Conservation (phyloP, 2,797 vertebrate species). For the Diglossa cyanea region DNA sequence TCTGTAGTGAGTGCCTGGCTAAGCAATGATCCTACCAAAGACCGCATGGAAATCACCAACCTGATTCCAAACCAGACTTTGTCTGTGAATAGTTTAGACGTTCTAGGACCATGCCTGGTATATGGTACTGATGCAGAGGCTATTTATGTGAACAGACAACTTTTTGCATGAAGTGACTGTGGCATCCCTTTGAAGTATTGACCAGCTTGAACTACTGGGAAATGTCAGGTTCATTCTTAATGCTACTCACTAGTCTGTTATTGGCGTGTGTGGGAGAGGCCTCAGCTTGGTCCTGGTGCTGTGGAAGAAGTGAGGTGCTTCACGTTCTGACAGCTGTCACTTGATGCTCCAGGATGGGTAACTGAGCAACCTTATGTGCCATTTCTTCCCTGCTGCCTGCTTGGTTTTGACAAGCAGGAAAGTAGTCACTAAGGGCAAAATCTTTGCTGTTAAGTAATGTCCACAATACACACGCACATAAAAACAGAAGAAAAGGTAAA, state of each 20-base stretch:
- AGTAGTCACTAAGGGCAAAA: not conserved
- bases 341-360: not conserved
- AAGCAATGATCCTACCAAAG: constrained; percentile 88
- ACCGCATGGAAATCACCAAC: constrained; percentile 91
- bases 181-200: not conserved
- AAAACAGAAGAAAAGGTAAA: not conserved
- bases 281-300: not conserved
- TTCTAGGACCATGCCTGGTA: constrained; percentile 91
- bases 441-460: not conserved
- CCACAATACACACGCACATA: not conserved
- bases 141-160: constrained; percentile 89
- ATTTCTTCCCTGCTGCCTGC: not conserved
- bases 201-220: not conserved
- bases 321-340: not conserved
- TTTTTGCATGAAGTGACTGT: constrained; percentile 66
- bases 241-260: not conserved
- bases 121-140: constrained; percentile 95
- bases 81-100: constrained; percentile 93
- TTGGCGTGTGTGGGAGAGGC: not conserved
- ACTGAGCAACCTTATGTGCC: not conserved
- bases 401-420: not conserved
- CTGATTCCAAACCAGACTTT: constrained; percentile 90
- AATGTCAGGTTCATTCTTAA: not conserved
- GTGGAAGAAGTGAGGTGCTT: not conserved
- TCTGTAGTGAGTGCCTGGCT: constrained; percentile 90